phyloP scores from a whole-genome alignment of 2,113 vertebrate genomes.

The Prietella phreatophila region DNA sequence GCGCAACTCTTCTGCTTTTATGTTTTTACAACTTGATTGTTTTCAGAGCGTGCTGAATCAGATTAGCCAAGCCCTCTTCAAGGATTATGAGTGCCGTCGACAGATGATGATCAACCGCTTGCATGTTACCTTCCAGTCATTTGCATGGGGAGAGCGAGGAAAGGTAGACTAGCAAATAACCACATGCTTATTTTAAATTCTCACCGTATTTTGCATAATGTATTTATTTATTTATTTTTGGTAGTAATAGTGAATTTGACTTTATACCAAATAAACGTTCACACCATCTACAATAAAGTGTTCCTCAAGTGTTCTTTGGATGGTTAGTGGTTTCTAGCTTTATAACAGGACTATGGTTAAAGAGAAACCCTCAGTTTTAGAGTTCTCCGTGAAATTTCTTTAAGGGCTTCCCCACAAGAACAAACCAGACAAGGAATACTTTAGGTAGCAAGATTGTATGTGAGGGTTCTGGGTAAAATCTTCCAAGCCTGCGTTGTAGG shows the following conservation, averaged over 20 bases:
- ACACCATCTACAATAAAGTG: background rate
- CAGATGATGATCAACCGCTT: constrained; percentile 82
- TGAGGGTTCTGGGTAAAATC: background rate
- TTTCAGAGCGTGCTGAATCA: constrained; percentile 67
- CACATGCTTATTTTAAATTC: background rate
- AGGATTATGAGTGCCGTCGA: constrained; percentile 76
- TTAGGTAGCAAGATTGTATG: background rate
- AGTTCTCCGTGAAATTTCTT: background rate
- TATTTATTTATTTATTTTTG: background rate
- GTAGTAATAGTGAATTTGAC: background rate
- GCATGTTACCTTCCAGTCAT: constrained; percentile 80
- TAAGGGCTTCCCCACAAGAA: background rate
- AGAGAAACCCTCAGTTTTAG: background rate
- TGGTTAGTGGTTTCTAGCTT: background rate
- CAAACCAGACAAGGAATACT: background rate
- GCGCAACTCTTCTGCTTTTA: background rate
- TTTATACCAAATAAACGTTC: background rate
- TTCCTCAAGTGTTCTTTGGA: background rate
- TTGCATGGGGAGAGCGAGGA: constrained; percentile 82
- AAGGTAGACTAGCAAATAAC: constrained; percentile 67
- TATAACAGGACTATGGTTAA: background rate
- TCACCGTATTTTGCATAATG: background rate
- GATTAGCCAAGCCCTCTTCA: constrained; percentile 64
- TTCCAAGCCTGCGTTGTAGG: background rate
- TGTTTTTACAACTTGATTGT: constrained; percentile 3